phyloP scores from a whole-genome alignment of 2,888 invertebrate genomes.

The Cerceris rybyensis region DNA sequence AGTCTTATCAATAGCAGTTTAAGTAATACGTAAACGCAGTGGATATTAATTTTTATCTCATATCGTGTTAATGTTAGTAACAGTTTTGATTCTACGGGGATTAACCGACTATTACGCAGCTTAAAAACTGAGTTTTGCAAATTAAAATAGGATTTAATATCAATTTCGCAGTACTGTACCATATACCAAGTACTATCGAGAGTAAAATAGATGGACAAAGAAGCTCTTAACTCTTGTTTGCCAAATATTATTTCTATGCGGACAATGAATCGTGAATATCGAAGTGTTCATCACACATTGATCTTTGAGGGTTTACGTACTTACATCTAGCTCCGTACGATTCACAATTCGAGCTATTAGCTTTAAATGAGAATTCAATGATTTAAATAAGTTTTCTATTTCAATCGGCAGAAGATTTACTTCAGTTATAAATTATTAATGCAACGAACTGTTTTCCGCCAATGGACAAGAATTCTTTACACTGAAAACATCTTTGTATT shows the following conservation, averaged over 20 bases:
- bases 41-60: too few relatives aligned
- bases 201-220: constrained; percentile 35
- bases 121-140: not conserved
- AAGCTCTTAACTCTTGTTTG: constrained; percentile 26
- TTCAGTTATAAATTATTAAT: too few relatives aligned
- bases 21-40: too few relatives aligned
- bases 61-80: too few relatives aligned
- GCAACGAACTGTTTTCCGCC: too few relatives aligned
- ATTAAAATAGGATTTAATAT: constrained; percentile 4
- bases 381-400: too few relatives aligned
- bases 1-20: too few relatives aligned
- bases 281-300: constrained; percentile 39
- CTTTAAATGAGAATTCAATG: too few relatives aligned
- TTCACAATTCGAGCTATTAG: constrained; percentile 14
- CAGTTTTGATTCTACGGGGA: too few relatives aligned
- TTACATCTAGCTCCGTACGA: constrained; percentile 15
- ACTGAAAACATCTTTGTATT: too few relatives aligned
- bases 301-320: constrained; percentile 18
- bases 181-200: not conserved
- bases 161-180: not conserved
- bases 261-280: constrained; percentile 45
- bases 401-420: too few relatives aligned
- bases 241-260: constrained; percentile 49
- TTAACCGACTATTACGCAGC: not conserved
- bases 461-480: too few relatives aligned